Evolutionary conservation across 2,888 invertebrate species (phyloP), one percentile per base, ranked within the genome.

Genomic region (Synergus laeviventris): DNA sequence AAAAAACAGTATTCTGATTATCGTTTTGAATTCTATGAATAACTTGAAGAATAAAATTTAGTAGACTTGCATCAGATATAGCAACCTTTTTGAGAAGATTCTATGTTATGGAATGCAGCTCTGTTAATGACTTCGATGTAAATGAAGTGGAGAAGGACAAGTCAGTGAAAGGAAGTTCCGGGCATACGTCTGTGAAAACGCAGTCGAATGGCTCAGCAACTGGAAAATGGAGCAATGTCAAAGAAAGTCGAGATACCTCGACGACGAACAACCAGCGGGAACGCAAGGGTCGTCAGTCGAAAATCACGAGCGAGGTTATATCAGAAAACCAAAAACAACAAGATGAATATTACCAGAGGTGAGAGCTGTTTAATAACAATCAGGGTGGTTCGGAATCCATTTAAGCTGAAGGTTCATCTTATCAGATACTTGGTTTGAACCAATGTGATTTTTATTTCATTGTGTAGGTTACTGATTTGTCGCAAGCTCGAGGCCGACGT

Each of bases 401-500:
- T 4, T 60, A 60, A 60, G 4, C 11, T 16, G 21, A 21, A 14
- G 16, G 12, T 60, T 16, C 16, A 60, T 24, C 14, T 39, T 76
- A 14, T 49, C 12, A 21, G 16, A 77, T 49, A 31, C 31, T 31
- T 31, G 31, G 31, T 31, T 31, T 5, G 3, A 31, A 31, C 5
- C 31, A 31, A 31, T 31, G 0, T 73, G 76, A 77, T 81, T 79
- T 76, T 78, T 62, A 76, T 78, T 75, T 81, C 81, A 74, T 38
- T 24, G 4, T 76, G 83, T 84, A 91, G 90, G 88, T 84, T 90
- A 87, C 84, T 90, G 84, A 81, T 89, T 77, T 90, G 89, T 88
- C 92, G 90, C 92, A 95, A 93, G 92, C 92, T 96, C 87, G 95
- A 96, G 88, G 91, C 92, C 75, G 95, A 96, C 85, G 93, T 96